These are phyloP conservation scores for Octodonta nipae DNA, from an alignment of 2,888 invertebrate species.

Conservation along the genomic window DNA sequence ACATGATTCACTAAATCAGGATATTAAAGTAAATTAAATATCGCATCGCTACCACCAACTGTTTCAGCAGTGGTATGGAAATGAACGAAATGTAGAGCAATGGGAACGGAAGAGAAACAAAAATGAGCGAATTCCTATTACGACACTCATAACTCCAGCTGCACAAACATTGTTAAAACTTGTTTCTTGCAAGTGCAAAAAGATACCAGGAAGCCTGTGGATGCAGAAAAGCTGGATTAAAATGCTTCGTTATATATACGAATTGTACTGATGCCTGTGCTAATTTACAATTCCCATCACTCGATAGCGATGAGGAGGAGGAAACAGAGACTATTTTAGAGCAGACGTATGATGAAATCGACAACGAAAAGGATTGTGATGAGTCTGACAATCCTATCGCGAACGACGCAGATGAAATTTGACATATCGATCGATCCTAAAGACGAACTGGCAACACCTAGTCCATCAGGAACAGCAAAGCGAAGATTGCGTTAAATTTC, in stretches of 20 bases:
- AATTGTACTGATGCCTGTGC: constrained; percentile 1
- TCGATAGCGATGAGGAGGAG: background rate
- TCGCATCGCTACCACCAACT: background rate
- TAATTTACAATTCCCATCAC: background rate
- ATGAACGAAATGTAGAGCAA: too few species aligned
- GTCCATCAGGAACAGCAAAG: too few species aligned
- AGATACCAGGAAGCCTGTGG: constrained; percentile 9
- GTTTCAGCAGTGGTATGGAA: constrained; percentile 2
- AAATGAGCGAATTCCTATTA: constrained; percentile 5
- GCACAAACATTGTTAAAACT: too few species aligned
- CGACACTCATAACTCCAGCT: constrained; percentile 10
- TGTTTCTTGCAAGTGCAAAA: constrained; percentile 14
- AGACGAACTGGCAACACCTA: too few species aligned
- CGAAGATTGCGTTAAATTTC: too few species aligned
- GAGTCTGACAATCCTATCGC: background rate
- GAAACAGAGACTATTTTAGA: constrained; percentile 4
- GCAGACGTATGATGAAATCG: background rate
- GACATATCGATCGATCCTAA: too few species aligned
- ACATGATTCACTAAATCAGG: background rate
- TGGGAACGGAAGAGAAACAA: constrained; percentile 5
- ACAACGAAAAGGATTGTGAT: background rate
- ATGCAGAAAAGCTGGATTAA: constrained; percentile 10
- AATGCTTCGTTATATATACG: constrained; percentile 3
- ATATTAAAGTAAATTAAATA: background rate
- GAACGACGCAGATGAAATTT: background rate